These are phyloP conservation scores for Littorina saxatilis DNA, from an alignment of 1,140 invertebrate genomes.

Conservation along the genomic window DNA sequence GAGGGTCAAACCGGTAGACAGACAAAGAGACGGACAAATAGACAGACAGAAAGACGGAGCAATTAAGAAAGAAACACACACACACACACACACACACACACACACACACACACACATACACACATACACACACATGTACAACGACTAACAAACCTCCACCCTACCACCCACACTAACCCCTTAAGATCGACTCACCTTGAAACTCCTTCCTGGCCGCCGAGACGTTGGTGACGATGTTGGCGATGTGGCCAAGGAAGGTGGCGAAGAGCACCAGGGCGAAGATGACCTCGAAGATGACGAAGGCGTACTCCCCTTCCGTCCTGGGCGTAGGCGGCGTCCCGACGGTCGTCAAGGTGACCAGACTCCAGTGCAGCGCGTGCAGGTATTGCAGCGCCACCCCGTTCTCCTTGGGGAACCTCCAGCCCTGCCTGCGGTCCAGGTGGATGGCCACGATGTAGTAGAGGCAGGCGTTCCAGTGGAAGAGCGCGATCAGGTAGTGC, in stretches of 20 bases:
- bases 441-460: constrained; percentile 82
- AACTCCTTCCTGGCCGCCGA: constrained; percentile 76
- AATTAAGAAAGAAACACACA: not conserved
- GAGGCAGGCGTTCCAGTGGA: constrained; percentile 99
- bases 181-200: constrained; percentile 70
- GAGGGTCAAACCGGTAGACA: too few relatives aligned
- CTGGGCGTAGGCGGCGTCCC: constrained; percentile 81
- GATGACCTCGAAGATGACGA: constrained; percentile 73
- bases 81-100: constrained; percentile 22
- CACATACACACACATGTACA: constrained; percentile 23
- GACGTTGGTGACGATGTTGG: constrained; percentile 75
- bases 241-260: constrained; percentile 75
- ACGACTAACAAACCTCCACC: not conserved
- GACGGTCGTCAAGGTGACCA: constrained; percentile 94
- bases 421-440: constrained; percentile 45
- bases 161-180: not conserved
- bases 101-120: constrained; percentile 18
- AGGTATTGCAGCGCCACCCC: constrained; percentile 83
- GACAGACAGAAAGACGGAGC: not conserved
- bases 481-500: constrained; percentile 97
- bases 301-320: constrained; percentile 83
- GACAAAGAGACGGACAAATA: not conserved
- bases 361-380: constrained; percentile 99
- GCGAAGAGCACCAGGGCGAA: constrained; percentile 75
- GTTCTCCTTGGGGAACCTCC: constrained; percentile 64